Base-by-base conservation (phyloP, 2,888 invertebrate species). In the Zygogramma bicolorata region DNA sequence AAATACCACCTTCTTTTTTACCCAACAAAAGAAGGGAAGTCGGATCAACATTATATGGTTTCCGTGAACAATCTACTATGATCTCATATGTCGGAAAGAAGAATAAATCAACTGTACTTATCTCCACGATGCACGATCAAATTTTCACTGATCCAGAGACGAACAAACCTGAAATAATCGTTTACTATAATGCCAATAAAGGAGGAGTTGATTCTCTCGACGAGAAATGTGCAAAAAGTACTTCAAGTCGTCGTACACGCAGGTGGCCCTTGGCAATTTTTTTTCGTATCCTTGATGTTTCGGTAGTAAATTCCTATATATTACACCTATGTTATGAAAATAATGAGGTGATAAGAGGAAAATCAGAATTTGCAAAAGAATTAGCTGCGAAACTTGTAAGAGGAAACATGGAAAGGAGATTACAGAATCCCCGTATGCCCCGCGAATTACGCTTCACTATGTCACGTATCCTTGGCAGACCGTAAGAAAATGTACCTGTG, bases 1-100 rank as follows among this genome's bases (percentile, higher is more conserved):
- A 79, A 68, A 80, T 82, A 68, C 81, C 82, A 20, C 20, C 63
- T 20, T 73, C 80, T 71, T 83, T 83, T 75, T 71, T 77, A 60
- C 77, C 80, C 18, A 59, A 61, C 27, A 75, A 72, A 65, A 40
- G 31, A 25, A 70, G 66, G 53, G 13, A 46, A 60, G 10, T 66
- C 46, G 71, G 65, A 34, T 71, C 59, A 59, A 58, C 67, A 25
- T 59, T 77, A 8, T 82, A 72, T 74, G 81, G 81, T 25, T 79
- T 80, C 68, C 75, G 74, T 8, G 22, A 63, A 63, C 20, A 65
- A 22, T 15, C 15, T 15, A 65, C 29, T 20, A 18, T 49, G n/a
- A 18, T 72, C 18, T 68, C 68, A n/a, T 60, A 68, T 68, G 68
- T 68, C 6, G 38, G 25, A n/a, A 68, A 68, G 20, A 49, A 38